Evolutionary conservation across 53 echinoderm and acorn worm genomes (phyloP), one percentile per base, ranked within the genome.

Genomic region (Pentamera pediparva): DNA sequence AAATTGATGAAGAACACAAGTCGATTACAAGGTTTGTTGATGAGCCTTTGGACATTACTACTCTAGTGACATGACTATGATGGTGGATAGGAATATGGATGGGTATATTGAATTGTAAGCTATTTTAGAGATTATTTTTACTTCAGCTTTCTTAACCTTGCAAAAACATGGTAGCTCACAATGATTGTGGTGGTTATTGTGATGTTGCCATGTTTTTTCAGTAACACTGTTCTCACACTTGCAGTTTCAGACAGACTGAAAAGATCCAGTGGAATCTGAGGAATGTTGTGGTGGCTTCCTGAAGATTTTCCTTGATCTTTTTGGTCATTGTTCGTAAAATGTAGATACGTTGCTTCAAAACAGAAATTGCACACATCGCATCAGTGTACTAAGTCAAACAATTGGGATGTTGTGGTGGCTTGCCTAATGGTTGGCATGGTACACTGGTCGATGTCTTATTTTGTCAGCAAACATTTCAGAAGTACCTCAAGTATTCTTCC

Each of bases 61-160:
- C 67, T 67, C 67, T 43, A 67, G 67, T 67, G 67, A 67, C 67
- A 43, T 37, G 67, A 67, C 67, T 37, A 32, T 12, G 47, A 45
- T 10, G 25, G 13, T 6, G 7, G 54, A 6, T 29, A 57, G 32
- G 32, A 57, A 26, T 15, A 6, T 35, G 38, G 37, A 9, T 37
- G 12, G 18, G 6, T 35, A 35, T 22, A 6, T 35, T 63, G 4
- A 38, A 63, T 35, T 36, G 35, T 63, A 24, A 24, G 34, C 30
- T 34, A n/a, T 63, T 63, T 38, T 9, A n/a, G 36, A 15, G 15
- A n/a, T 30, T 38, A 0, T 7, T 63, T 20, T 63, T 38, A 10
- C 24, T 28, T 60, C 32, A 6, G 34, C n/a, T 37, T 63, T n/a
- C 37, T 35, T 35, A 35, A 12, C 3, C 28, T 57, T 35, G 34